Percentiles rank a stretch among this genome's conserved stretches.
phyloP scores from a whole-genome alignment of 2,113 vertebrate genomes.

The Misgurnus mizolepis region DNA sequence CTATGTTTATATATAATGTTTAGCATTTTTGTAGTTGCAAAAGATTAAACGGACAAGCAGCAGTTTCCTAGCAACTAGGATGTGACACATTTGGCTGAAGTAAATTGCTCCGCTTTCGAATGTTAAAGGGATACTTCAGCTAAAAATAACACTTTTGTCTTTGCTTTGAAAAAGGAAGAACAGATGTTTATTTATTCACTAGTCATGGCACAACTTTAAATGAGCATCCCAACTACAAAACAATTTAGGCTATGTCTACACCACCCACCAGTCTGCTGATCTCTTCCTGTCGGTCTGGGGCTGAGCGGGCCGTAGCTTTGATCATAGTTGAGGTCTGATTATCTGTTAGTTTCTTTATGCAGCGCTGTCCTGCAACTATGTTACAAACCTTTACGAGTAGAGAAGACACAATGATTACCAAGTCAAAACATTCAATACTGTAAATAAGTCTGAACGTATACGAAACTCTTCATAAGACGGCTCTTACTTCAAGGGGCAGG shows the following conservation, averaged over 20 bases:
- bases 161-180: no score
- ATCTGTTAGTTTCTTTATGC: slow-evolving; percentile 98
- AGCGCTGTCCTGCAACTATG: slow-evolving; percentile 96
- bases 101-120: no score
- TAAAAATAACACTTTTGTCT: no score
- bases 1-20: no score
- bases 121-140: no score
- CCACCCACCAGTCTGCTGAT: slow-evolving; percentile 93
- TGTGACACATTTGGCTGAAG: no score
- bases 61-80: no score
- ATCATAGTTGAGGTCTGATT: slow-evolving; percentile 99
- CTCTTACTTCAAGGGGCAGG: slow-evolving; percentile 92
- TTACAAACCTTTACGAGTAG: slow-evolving; percentile 88
- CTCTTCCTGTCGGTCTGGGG: slow-evolving; percentile 96
- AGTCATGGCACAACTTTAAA: no score
- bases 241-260: background rate
- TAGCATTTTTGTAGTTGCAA: no score
- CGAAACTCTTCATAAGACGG: background rate
- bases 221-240: background rate
- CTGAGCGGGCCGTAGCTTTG: slow-evolving; percentile 96
- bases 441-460: background rate
- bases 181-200: no score
- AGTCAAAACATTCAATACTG: background rate
- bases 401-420: background rate
- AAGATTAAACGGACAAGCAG: no score